A percentile compares a stretch with the other conserved stretches of the same genome.
Evolutionary conservation across 1,140 invertebrate genomes (phyloP).

Genomic region (Diachasmimorpha longicaudata): DNA sequence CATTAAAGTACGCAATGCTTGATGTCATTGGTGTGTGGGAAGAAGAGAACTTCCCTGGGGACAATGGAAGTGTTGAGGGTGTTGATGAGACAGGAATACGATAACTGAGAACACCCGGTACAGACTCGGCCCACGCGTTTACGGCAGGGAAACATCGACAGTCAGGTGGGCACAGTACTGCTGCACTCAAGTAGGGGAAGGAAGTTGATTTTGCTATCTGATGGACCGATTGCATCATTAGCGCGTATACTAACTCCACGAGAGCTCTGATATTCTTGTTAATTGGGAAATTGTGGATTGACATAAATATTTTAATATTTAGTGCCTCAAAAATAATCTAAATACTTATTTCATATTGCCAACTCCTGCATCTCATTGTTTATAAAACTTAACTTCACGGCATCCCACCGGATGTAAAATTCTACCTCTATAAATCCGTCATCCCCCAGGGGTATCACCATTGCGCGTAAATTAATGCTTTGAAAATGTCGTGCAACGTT

Average conservation of each 20-base stretch:
- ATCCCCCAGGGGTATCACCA: slow-evolving; percentile 23
- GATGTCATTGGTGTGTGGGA: too few relatives aligned
- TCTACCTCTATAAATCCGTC: slow-evolving; percentile 28
- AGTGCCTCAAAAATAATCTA: too few relatives aligned
- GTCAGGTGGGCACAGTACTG: slow-evolving; percentile 40
- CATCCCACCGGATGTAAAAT: slow-evolving; percentile 15
- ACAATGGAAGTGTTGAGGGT: not conserved
- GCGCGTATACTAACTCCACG: slow-evolving; percentile 41
- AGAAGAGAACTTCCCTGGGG: too few relatives aligned
- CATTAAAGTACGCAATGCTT: too few relatives aligned
- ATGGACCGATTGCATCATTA: slow-evolving; percentile 49
- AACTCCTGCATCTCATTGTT: not conserved
- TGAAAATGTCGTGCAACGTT: slow-evolving; percentile 30
- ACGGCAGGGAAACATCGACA: not conserved
- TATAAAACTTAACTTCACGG: not conserved
- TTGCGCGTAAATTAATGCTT: slow-evolving; percentile 34
- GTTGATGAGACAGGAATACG: not conserved
- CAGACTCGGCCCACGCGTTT: slow-evolving; percentile 39
- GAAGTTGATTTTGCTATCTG: slow-evolving; percentile 36
- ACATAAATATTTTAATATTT: too few relatives aligned
- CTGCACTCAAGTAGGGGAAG: slow-evolving; percentile 14
- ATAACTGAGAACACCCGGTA: slow-evolving; percentile 35
- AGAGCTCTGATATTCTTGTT: not conserved
- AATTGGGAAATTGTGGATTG: too few relatives aligned
- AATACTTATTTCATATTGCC: too few relatives aligned